These are phyloP conservation scores for Hyperoplus immaculatus DNA, from an alignment of 2,797 vertebrate genomes.

Conservation along the genomic window DNA sequence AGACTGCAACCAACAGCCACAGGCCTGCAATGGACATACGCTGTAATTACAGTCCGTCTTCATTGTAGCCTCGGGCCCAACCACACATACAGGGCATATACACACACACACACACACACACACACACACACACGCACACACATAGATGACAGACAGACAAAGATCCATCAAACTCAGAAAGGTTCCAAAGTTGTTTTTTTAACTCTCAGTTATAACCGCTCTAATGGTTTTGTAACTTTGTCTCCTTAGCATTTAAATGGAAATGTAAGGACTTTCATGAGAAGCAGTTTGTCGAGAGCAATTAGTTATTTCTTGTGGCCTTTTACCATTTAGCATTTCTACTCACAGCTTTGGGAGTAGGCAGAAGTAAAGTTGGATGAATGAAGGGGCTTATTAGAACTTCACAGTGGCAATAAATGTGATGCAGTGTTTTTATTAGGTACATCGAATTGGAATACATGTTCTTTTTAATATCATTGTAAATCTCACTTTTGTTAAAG, in stretches of 20 bases:
- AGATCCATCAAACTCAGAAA: conserved; percentile 23
- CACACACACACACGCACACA: conserved; percentile 1
- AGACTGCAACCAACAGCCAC: conserved; percentile 32
- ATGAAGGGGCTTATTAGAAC: conserved; percentile 1
- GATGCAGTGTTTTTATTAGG: background rate
- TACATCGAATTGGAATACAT: conserved; percentile 1
- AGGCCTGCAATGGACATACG: conserved; percentile 11
- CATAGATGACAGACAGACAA: conserved; percentile 11
- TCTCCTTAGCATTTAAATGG: conserved; percentile 26
- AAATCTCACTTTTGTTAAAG: background rate
- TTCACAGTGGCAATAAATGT: background rate
- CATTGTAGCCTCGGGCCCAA: conserved; percentile 28
- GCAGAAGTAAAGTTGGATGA: conserved; percentile 11
- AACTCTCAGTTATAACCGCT: background rate
- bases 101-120: background rate
- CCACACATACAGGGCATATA: conserved; percentile 7
- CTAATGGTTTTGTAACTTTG: background rate
- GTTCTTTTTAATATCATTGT: background rate
- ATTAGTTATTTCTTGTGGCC: background rate
- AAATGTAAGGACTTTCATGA: background rate
- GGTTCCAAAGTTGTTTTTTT: conserved; percentile 6
- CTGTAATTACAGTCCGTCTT: conserved; percentile 56
- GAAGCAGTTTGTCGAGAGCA: background rate
- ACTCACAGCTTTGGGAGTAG: background rate
- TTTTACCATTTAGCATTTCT: conserved; percentile 11